phyloP scores from a whole-genome alignment of 2,113 vertebrate species.

The Scomber colias region DNA sequence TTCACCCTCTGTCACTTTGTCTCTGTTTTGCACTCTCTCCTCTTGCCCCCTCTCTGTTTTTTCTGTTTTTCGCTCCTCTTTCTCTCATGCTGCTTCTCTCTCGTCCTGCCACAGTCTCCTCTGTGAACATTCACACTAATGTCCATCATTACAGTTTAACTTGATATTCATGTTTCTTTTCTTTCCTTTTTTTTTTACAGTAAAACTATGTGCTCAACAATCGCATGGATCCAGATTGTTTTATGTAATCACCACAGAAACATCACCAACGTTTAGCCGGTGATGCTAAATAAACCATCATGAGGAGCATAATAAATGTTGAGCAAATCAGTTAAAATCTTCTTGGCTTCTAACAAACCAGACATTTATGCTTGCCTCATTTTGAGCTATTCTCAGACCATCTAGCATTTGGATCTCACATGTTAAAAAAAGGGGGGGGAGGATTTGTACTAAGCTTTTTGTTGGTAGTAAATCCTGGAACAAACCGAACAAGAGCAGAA shows the following conservation, averaged over 20 bases:
- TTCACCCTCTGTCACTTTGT: slow-evolving; percentile 58
- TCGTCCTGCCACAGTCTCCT: slow-evolving; percentile 32
- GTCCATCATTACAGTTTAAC: slow-evolving; percentile 43
- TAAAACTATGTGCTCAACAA: slow-evolving; percentile 5
- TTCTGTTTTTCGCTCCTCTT: slow-evolving; percentile 11
- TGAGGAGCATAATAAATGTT: background rate
- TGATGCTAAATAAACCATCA: slow-evolving; percentile 13
- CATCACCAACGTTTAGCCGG: slow-evolving; percentile 15
- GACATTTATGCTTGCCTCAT: background rate
- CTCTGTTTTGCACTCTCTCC: slow-evolving; percentile 64
- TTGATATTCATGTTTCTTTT: slow-evolving; percentile 12
- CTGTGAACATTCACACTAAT: slow-evolving; percentile 15
- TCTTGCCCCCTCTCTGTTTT: slow-evolving; percentile 38
- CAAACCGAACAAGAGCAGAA: slow-evolving; percentile 9
- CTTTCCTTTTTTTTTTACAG: background rate
- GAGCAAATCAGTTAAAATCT: slow-evolving; percentile 1
- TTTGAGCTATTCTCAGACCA: background rate
- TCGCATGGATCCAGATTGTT: slow-evolving; percentile 2
- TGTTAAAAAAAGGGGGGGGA: too few species aligned
- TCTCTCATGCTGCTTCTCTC: slow-evolving; percentile 18
- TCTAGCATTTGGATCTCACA: slow-evolving; percentile 7
- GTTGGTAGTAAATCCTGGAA: background rate
- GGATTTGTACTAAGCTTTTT: background rate
- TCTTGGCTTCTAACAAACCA: background rate
- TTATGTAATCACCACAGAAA: slow-evolving; percentile 19